Base-by-base conservation (phyloP, 2,113 vertebrate species). In the Patagioenas fasciata region DNA sequence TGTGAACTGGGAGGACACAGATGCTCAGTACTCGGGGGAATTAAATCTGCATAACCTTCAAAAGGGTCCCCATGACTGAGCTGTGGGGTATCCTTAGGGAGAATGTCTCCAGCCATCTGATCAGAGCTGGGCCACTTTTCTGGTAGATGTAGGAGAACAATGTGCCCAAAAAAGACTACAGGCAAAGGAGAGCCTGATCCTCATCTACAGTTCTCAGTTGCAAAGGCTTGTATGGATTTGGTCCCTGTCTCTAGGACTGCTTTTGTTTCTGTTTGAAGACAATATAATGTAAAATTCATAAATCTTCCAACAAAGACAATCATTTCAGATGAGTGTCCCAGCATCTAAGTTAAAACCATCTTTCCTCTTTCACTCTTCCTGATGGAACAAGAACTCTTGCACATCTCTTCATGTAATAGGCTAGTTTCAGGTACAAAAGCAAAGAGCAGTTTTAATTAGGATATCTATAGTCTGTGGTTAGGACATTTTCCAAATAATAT, bases 191-290 rank as follows among this genome's bases (percentile, higher is more conserved):
- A 31, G 2, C 10, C 36, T 25, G 18, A 72, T 93, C 50, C 29
- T 92, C 0, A 0, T 10, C 10, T 24, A 6, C 2, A 0, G 7
- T 15, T 71, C 56, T 77, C 34, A 7, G 31, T 31, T 48, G 5
- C 21, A 85, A 80, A 85, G 15, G 4, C 8, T 74, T 67, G 11
- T 57, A 31, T 5, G 36, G 4, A 6, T 95, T 93, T 80, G 9
- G 8, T 40, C 9, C 2, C 9, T 77, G 6, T 16, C 12, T 80
- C 23, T 44, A 57, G 10, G 13, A 60, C 19, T 47, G 8, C 2
- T 60, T 88, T 70, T 75, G 0, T 61, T 92, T 78, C 12, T 91
- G 70, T 56, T n/a, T 58, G 17, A 26, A 77, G 25, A 66, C n/a
- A 48, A 13, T 25, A 58, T 31, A 53, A 53, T 3, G 10, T 29